These are phyloP conservation scores for Cettia cetti DNA, from an alignment of 2,113 vertebrate genomes.

Conservation along the genomic window DNA sequence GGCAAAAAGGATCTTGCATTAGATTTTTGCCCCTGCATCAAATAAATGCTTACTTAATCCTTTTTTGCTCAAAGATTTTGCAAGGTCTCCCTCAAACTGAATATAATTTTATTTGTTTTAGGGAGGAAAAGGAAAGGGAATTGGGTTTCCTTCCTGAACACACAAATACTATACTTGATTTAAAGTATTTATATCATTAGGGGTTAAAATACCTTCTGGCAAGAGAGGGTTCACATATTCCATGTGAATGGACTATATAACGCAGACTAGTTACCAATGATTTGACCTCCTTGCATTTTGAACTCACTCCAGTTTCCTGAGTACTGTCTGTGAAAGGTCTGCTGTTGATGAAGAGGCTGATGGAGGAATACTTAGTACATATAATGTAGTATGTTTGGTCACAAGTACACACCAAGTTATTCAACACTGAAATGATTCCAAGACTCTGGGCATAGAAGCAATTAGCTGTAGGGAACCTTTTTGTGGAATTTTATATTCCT, in stretches of 20 bases:
- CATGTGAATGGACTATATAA: neutral
- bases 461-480: neutral
- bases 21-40: neutral
- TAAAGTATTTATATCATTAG: neutral
- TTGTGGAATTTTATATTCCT: neutral
- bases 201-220: neutral
- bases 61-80: neutral
- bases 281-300: neutral
- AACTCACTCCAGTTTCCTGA: neutral
- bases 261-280: neutral
- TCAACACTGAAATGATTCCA: neutral
- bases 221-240: neutral
- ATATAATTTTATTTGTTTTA: neutral
- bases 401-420: neutral
- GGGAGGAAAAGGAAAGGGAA: neutral
- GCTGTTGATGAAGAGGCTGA: neutral
- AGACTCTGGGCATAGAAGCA: neutral
- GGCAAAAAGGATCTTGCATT: fast-evolving
- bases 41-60: neutral
- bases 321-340: neutral
- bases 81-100: neutral
- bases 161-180: neutral
- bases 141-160: neutral
- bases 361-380: neutral
- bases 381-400: neutral